Base-by-base conservation (phyloP, 2,888 invertebrate genomes). In the Ptychoptera albimana region DNA sequence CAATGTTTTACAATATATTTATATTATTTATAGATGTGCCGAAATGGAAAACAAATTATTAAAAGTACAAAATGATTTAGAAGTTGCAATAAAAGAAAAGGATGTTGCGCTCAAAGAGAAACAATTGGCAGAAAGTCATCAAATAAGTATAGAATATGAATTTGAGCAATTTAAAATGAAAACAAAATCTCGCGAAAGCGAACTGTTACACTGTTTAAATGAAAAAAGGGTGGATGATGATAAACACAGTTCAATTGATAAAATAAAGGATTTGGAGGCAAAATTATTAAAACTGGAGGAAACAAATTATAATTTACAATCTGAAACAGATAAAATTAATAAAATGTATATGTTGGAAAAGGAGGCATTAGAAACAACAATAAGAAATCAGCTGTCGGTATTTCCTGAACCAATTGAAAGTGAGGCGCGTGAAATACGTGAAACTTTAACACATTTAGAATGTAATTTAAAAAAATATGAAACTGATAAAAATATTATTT, bases 161-260 rank as follows among this genome's bases (percentile, higher is more conserved):
- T 70, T 67, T 50, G 69, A 74, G 47, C 68, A 66, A 14, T 59
- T 71, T 7, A 67, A 69, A 55, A 61, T 59, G 7, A 74, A 72
- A 53, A 60, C 69, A 7, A 71, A 69, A 53, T 60, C 55, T 2
- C 64, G 77, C 43, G 76, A 76, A 59, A 60, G 62, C 30, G 75
- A 77, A 53, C 54, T 76, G 6, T 50, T 74, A 1, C 66, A 66
- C 2, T 57, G 64, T 1, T 52, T 75, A 30, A 60, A 66, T 16
- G 72, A 74, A 23, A 58, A 60, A 46, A 16, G 54, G 45, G 43
- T 13, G 39, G 39, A 14, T 30, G 34, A 39, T 13, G 15, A 43
- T 32, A 35, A 29, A 2, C 35, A 38, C 30, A 30, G 42, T 36
- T 11, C 41, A 16, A 16, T 37, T 5, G 32, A 29, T n/a, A 30